Evolutionary conservation across 2,888 invertebrate species (phyloP).

Genomic region (Xiphydria camelus): DNA sequence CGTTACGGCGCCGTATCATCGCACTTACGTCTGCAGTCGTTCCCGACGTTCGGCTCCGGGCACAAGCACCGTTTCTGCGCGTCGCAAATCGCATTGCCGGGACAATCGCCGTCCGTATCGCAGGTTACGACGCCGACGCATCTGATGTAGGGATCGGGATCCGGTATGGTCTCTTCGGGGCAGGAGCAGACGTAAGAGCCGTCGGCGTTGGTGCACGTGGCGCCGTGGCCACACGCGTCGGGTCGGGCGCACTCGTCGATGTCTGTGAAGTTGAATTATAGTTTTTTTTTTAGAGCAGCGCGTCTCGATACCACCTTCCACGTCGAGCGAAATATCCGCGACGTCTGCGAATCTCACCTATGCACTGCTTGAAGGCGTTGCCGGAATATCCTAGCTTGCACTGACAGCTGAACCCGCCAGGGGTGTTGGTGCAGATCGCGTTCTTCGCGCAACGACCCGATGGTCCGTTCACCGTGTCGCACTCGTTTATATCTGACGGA

Average conservation of each 20-base stretch:
- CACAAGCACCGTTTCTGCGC: conserved; percentile 78
- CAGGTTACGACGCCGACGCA: conserved; percentile 85
- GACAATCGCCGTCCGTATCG: conserved; percentile 75
- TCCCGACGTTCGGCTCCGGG: conserved; percentile 88
- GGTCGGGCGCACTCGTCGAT: conserved; percentile 78
- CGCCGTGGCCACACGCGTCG: conserved; percentile 78
- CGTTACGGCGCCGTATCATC: no score
- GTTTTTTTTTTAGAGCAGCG: no score
- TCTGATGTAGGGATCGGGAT: conserved; percentile 80
- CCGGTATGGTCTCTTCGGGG: conserved; percentile 78
- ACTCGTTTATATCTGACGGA: conserved; percentile 82
- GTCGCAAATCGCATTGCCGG: conserved; percentile 88
- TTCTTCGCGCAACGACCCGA: conserved; percentile 84
- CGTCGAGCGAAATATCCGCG: no score
- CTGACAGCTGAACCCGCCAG: conserved; percentile 78
- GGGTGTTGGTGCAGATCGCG: conserved; percentile 78
- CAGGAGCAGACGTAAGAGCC: conserved; percentile 82
- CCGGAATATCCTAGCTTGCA: conserved; percentile 86
- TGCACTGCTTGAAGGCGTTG: conserved; percentile 79
- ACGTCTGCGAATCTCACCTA: conserved; percentile 50
- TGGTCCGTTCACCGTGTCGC: conserved; percentile 75
- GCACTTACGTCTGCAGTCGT: conserved; percentile 90
- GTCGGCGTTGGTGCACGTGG: conserved; percentile 76
- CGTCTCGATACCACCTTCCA: no score
- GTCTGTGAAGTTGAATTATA: conserved; percentile 66